These are phyloP conservation scores for Emberiza fucata DNA, from an alignment of 2,113 vertebrate species.

Conservation along the genomic window DNA sequence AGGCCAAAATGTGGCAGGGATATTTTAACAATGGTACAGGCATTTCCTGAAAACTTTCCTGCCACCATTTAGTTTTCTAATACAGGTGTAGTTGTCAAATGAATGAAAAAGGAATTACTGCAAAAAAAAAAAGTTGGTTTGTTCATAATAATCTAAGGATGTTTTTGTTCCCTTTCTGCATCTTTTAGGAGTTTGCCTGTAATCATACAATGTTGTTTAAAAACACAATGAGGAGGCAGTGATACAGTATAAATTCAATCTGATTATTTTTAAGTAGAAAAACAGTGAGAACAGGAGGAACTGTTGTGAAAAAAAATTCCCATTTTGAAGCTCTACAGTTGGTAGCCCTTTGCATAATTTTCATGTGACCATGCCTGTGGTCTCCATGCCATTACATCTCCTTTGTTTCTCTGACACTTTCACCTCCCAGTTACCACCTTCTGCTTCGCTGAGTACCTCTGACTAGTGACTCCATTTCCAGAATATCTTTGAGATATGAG, in stretches of 20 bases:
- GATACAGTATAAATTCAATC: not conserved
- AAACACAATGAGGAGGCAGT: not conserved
- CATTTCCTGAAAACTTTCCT: not conserved
- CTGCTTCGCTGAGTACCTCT: slow-evolving; percentile 7
- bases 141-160: not conserved
- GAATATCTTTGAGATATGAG: slow-evolving; percentile 52
- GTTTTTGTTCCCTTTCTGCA: not conserved
- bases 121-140: not conserved
- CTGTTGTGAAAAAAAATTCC: not conserved
- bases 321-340: not conserved
- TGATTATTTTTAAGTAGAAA: not conserved
- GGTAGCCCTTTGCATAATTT: not conserved
- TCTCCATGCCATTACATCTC: not conserved
- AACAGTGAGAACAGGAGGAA: not conserved
- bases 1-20: not conserved
- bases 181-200: not conserved
- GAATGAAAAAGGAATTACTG: not conserved
- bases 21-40: not conserved
- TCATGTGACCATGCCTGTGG: not conserved
- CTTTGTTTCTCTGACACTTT: slow-evolving; percentile 37
- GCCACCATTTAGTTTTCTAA: not conserved
- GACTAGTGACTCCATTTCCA: slow-evolving; percentile 42
- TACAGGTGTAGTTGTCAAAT: not conserved
- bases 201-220: not conserved
- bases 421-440: slow-evolving; percentile 39